A percentile compares a stretch with the other conserved stretches of the same genome.
Conservation (phyloP, 2,797 vertebrate genomes). For the Aotus griseimembra region DNA sequence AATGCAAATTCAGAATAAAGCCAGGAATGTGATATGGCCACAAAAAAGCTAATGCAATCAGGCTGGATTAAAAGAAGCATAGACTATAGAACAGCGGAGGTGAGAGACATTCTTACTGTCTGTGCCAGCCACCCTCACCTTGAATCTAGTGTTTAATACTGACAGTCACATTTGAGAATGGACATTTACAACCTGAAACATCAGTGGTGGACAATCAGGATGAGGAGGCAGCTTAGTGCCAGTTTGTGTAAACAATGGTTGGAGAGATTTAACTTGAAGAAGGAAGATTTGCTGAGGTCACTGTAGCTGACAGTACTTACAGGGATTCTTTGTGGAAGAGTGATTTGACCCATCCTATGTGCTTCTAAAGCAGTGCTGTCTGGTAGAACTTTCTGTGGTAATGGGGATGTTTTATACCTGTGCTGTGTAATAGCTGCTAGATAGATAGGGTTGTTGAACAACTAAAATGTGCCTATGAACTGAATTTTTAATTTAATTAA, state of each 20-base stretch:
- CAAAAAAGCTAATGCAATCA: not conserved
- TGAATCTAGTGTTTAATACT: not conserved
- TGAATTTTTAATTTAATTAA: not conserved
- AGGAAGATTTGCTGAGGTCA: not conserved
- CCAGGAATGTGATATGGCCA: not conserved
- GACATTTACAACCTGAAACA: not conserved
- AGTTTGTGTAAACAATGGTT: not conserved
- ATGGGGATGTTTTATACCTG: not conserved
- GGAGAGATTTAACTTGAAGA: not conserved
- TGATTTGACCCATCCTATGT: not conserved
- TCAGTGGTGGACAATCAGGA: not conserved
- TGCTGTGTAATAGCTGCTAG: not conserved
- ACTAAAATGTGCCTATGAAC: not conserved
- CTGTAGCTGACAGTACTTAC: not conserved
- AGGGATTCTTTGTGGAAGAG: not conserved
- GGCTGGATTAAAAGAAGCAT: not conserved
- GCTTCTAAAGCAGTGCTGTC: not conserved
- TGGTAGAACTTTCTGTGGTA: not conserved
- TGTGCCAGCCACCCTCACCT: not conserved
- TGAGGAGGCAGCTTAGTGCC: not conserved
- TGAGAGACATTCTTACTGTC: not conserved
- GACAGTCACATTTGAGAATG: not conserved
- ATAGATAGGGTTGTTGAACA: not conserved
- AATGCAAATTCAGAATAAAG: not conserved
- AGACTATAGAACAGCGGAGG: not conserved